Evolutionary conservation across 2,113 vertebrate genomes (phyloP).

Genomic region (Pelvicachromis taeniatus): DNA sequence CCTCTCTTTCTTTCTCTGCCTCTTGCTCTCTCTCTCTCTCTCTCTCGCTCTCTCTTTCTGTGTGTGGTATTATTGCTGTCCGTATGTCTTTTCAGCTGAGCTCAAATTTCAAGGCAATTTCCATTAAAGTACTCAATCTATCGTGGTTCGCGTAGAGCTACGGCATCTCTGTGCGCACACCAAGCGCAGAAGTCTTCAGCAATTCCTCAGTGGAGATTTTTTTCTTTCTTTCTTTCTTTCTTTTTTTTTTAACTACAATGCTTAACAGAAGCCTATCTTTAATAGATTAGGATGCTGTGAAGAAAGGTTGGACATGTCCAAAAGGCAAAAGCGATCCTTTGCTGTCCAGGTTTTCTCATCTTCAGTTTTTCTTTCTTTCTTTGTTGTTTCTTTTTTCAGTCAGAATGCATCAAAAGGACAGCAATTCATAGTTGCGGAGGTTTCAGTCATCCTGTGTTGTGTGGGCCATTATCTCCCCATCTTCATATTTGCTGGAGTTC

Average conservation of each 20-base stretch:
- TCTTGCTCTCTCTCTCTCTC: background rate
- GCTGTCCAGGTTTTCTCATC: slow-evolving; percentile 7
- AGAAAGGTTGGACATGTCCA: slow-evolving; percentile 1
- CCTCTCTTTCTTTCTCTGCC: background rate
- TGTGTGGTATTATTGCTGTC: slow-evolving; percentile 62
- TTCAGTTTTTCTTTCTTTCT: background rate
- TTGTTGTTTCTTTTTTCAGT: background rate
- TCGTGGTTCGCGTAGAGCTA: slow-evolving; percentile 35
- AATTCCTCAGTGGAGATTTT: slow-evolving; percentile 52
- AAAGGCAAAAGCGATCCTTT: slow-evolving; percentile 1
- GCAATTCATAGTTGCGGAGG: slow-evolving; percentile 19
- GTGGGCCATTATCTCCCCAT: slow-evolving; percentile 55
- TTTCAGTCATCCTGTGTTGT: slow-evolving; percentile 35
- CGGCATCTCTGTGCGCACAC: slow-evolving; percentile 44
- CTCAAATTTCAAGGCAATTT: slow-evolving; percentile 53
- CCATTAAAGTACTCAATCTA: slow-evolving; percentile 61
- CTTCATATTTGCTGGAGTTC: slow-evolving; percentile 63
- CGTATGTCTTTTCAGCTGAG: slow-evolving; percentile 50
- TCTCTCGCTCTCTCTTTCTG: background rate
- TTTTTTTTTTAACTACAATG: background rate
- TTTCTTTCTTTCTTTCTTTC: background rate
- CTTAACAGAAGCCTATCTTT: background rate
- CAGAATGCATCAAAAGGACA: slow-evolving; percentile 22
- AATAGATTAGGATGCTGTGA: background rate
- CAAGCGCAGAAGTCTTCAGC: slow-evolving; percentile 24